Conservation (phyloP, 2,113 vertebrate species). For the Cyrtonyx montezumae region DNA sequence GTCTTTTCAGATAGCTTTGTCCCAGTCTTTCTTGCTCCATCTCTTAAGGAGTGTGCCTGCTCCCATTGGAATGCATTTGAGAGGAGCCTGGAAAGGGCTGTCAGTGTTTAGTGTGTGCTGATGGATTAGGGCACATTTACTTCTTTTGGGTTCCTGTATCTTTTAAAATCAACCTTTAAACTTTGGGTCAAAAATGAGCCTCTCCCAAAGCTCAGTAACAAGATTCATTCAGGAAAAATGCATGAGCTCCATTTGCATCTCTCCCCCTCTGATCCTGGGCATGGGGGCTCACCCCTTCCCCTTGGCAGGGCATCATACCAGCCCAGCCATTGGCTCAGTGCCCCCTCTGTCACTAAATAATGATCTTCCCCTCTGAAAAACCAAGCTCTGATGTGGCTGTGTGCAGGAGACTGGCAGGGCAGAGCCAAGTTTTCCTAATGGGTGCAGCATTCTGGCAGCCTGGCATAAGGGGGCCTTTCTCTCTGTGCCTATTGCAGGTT, state of each 20-base stretch:
- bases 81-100: background rate
- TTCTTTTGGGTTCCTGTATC: background rate
- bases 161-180: background rate
- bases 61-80: background rate
- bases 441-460: background rate
- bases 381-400: background rate
- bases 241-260: background rate
- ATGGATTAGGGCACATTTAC: background rate
- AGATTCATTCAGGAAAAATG: background rate
- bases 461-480: background rate
- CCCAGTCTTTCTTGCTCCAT: background rate
- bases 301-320: rapidly evolving
- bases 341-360: background rate
- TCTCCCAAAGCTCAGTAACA: background rate
- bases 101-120: rapidly evolving
- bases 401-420: background rate
- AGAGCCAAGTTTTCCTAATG: background rate
- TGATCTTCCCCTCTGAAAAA: background rate
- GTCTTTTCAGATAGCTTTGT: background rate
- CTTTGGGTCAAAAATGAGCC: background rate
- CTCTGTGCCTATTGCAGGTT: background rate
- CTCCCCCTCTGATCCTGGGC: background rate
- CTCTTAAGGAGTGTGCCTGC: background rate
- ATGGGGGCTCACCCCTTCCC: background rate
- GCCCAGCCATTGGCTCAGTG: background rate